phyloP scores from a whole-genome alignment of 2,797 vertebrate genomes.

The Pygocentrus nattereri region DNA sequence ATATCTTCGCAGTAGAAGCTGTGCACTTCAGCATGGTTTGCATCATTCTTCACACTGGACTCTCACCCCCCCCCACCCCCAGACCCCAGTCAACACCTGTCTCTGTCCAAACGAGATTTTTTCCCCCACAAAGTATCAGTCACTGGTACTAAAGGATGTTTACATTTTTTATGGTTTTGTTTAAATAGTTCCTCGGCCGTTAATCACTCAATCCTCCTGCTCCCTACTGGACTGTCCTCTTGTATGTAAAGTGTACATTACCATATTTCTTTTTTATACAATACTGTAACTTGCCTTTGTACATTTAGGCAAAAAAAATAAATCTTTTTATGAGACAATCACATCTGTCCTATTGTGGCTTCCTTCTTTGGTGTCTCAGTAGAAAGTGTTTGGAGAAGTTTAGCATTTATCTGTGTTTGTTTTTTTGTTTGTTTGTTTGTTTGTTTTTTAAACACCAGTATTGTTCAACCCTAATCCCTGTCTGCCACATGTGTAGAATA shows the following conservation, averaged over 20 bases:
- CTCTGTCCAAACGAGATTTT: conserved; percentile 34
- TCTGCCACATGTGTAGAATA: too few relatives aligned
- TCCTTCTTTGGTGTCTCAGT: conserved; percentile 44
- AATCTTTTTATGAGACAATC: conserved; percentile 99
- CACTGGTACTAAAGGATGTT: conserved; percentile 86
- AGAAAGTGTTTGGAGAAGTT: neutral
- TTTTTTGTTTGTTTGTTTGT: too few relatives aligned
- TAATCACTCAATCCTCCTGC: conserved; percentile 62
- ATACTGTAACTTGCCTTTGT: conserved; percentile 96
- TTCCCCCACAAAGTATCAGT: conserved; percentile 66
- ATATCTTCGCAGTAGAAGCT: conserved; percentile 38
- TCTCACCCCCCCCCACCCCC: conserved; percentile 11
- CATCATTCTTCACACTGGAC: conserved; percentile 52
- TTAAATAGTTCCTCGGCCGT: conserved; percentile 73
- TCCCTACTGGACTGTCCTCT: conserved; percentile 84
- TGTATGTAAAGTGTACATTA: conserved; percentile 99
- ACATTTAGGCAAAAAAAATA: conserved; percentile 98
- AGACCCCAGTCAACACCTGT: too few relatives aligned
- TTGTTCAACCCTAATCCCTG: too few relatives aligned
- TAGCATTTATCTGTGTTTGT: too few relatives aligned
- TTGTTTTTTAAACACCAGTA: too few relatives aligned
- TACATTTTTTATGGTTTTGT: conserved; percentile 79
- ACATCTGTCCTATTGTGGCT: conserved; percentile 85
- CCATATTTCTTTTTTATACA: conserved; percentile 94
- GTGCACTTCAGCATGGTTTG: conserved; percentile 55